phyloP scores from a whole-genome alignment of 2,797 vertebrate genomes.

The Helarctos malayanus region DNA sequence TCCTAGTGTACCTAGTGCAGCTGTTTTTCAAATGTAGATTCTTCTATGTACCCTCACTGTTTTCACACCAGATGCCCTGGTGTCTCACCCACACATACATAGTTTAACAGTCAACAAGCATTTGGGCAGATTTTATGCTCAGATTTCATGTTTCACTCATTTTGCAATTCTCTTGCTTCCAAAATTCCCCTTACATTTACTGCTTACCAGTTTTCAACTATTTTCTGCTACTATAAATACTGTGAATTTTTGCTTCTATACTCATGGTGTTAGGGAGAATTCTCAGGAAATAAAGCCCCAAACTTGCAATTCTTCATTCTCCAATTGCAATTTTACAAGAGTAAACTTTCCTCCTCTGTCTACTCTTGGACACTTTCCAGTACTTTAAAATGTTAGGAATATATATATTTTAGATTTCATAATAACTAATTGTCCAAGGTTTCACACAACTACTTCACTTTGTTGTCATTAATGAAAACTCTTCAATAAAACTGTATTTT shows the following conservation, averaged over 20 bases:
- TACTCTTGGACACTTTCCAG: not conserved
- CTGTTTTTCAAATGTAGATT: constrained; percentile 16
- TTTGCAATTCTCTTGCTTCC: not conserved
- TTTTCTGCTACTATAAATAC: not conserved
- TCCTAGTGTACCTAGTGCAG: not conserved
- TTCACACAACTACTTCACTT: constrained; percentile 54
- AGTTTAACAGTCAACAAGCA: not conserved
- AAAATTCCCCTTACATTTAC: not conserved
- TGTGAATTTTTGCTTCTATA: not conserved
- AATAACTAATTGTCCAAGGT: not conserved
- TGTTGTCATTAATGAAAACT: not conserved
- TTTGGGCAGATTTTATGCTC: constrained; percentile 1
- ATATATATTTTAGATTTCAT: constrained; percentile 16
- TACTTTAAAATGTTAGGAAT: not conserved
- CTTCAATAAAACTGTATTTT: constrained; percentile 44
- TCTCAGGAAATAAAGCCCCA: constrained; percentile 20
- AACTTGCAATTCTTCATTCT: not conserved
- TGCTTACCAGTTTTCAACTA: constrained; percentile 31
- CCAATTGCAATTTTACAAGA: constrained; percentile 36
- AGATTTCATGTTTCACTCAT: not conserved
- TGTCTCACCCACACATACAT: not conserved
- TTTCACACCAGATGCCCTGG: not conserved
- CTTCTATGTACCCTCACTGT: not conserved
- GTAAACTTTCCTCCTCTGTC: not conserved
- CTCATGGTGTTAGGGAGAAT: not conserved